Evolutionary conservation across 2,888 invertebrate genomes (phyloP).

Genomic region (Alsophila aescularia): DNA sequence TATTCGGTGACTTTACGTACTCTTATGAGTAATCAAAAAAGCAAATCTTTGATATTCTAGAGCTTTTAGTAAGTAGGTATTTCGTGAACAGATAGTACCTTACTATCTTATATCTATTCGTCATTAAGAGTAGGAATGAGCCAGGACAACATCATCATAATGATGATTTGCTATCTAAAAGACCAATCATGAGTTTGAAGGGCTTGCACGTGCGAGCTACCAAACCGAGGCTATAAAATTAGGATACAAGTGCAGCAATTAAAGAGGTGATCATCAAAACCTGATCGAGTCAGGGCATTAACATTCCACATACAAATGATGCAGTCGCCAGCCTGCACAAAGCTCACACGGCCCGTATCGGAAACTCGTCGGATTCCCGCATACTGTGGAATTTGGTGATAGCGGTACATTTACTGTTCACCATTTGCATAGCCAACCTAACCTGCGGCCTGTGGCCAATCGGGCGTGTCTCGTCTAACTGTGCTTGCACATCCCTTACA

Average conservation of each 20-base stretch:
- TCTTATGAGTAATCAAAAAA: no score
- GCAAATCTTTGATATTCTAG: no score
- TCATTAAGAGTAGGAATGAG: no score
- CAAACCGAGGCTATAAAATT: no score
- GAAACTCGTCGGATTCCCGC: slow-evolving; percentile 38
- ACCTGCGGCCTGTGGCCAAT: slow-evolving; percentile 15
- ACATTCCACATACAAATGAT: slow-evolving; percentile 15
- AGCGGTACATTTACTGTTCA: slow-evolving; percentile 41
- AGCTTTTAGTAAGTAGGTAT: no score
- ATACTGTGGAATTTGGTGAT: slow-evolving; percentile 40
- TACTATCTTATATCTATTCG: no score
- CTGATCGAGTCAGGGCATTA: slow-evolving; percentile 20
- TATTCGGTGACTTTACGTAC: no score
- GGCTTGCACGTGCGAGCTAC: no score
- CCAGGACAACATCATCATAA: no score
- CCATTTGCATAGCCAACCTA: slow-evolving; percentile 36
- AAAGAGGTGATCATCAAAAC: slow-evolving; percentile 7
- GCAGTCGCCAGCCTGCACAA: slow-evolving; percentile 17
- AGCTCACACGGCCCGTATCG: slow-evolving; percentile 30
- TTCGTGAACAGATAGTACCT: no score
- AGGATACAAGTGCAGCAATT: not conserved
- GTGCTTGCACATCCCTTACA: slow-evolving; percentile 12
- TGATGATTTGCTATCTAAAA: no score
- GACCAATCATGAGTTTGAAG: no score
- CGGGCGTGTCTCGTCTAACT: slow-evolving; percentile 15